A percentile compares a stretch with the other conserved stretches of the same genome.
phyloP scores from a whole-genome alignment of 2,888 invertebrate species.

The Ophonus ardosiacus region DNA sequence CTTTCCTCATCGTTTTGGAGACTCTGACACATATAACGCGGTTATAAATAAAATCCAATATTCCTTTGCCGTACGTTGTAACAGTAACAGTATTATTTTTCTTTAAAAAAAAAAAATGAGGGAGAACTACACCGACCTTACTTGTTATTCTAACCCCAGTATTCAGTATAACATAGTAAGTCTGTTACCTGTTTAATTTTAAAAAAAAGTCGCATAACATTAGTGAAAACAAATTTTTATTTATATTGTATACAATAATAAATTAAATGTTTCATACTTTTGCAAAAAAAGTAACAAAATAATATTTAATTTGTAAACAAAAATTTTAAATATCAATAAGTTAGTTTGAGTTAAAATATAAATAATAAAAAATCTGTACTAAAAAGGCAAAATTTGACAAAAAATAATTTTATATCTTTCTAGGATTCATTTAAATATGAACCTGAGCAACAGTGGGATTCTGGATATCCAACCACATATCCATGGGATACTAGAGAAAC shows the following conservation, averaged over 20 bases:
- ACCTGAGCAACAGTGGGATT: background rate
- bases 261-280: no score
- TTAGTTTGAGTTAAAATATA: background rate
- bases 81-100: background rate
- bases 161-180: background rate
- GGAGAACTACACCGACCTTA: background rate
- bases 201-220: no score
- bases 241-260: no score
- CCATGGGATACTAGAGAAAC: constrained; percentile 7
- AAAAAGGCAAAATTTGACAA: background rate
- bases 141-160: background rate
- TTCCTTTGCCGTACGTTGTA: background rate
- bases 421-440: constrained; percentile 21
- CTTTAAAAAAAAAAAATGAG: background rate
- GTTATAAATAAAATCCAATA: background rate
- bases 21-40: background rate
- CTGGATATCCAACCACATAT: background rate
- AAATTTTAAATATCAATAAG: background rate
- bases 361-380: background rate
- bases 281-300: no score
- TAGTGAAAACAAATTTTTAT: no score
- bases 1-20: no score
- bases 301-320: no score
- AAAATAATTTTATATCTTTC: background rate
- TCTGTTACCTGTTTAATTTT: background rate